phyloP scores from a whole-genome alignment of 1,140 invertebrate species.

The Listronotus bonariensis region DNA sequence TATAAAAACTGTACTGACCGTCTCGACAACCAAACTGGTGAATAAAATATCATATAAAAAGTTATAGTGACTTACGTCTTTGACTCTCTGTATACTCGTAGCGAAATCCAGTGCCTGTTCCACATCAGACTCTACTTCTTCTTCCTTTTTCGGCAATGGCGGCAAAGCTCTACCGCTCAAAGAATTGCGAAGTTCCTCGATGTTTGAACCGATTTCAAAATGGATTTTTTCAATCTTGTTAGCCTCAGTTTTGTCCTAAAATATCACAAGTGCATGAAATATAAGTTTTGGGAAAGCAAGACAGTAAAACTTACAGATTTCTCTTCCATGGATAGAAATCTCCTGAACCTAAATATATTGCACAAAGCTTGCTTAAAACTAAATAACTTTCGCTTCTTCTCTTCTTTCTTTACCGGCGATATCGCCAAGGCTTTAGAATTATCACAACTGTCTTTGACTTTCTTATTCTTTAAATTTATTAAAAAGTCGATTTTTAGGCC shows the following conservation, averaged over 20 bases:
- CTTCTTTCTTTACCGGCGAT: slow-evolving; percentile 57
- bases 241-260: slow-evolving; percentile 37
- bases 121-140: slow-evolving; percentile 52
- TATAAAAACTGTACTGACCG: no score
- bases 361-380: slow-evolving; percentile 84
- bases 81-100: slow-evolving; percentile 90
- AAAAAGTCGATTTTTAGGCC: slow-evolving; percentile 67
- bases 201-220: slow-evolving; percentile 37
- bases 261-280: background rate
- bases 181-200: slow-evolving; percentile 46
- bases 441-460: slow-evolving; percentile 64
- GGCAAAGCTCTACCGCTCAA: slow-evolving; percentile 76
- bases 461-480: slow-evolving; percentile 67
- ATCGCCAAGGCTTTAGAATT: slow-evolving; percentile 44
- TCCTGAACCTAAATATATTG: slow-evolving; percentile 77
- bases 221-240: slow-evolving; percentile 41
- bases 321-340: slow-evolving; percentile 59
- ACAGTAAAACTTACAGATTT: slow-evolving; percentile 21
- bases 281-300: background rate
- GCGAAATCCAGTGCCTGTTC: slow-evolving; percentile 76
- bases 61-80: slow-evolving; percentile 74
- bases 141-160: slow-evolving; percentile 68
- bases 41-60: no score
- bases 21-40: no score
- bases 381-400: slow-evolving; percentile 68